Conservation (phyloP, 2,888 invertebrate species). For the Drosophila melanosoma region DNA sequence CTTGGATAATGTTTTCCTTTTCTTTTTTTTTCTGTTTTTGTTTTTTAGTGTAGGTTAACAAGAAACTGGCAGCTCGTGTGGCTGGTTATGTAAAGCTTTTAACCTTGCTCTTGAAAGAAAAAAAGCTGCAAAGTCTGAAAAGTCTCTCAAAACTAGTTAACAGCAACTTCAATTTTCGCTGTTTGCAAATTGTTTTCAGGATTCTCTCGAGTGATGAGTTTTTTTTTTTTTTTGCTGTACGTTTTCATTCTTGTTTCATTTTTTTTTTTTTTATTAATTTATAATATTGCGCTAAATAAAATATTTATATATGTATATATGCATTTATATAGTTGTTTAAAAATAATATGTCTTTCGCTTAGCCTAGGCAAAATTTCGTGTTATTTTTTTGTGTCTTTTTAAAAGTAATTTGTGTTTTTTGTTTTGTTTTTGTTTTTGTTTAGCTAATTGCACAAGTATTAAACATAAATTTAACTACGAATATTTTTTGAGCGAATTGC, state of each 20-base stretch:
- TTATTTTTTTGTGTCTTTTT: conserved; percentile 31
- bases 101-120: conserved; percentile 75
- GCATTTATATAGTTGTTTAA: conserved; percentile 43
- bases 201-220: neutral
- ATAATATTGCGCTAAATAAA: conserved; percentile 77
- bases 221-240: conserved; percentile 31
- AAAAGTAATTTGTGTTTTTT: conserved; percentile 18
- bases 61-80: conserved; percentile 47
- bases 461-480: conserved; percentile 65
- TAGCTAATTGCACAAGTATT: conserved; percentile 65
- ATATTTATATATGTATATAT: conserved; percentile 30
- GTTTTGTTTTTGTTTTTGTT: conserved; percentile 22
- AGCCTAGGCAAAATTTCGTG: conserved; percentile 29
- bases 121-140: conserved; percentile 8
- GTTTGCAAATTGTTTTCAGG: conserved; percentile 5
- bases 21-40: conserved; percentile 17
- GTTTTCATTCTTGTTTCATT: conserved; percentile 25
- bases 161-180: conserved; percentile 1
- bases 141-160: conserved; percentile 29
- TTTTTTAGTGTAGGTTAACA: conserved; percentile 63
- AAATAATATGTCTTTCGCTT: conserved; percentile 47
- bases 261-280: conserved; percentile 52
- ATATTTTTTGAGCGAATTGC: conserved; percentile 36
- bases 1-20: conserved; percentile 23
- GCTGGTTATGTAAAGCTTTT: conserved; percentile 54